Percentiles rank a stretch among this genome's conserved stretches.
These are phyloP conservation scores for Rhagoletis pomonella DNA, from an alignment of 1,140 invertebrate species.

Conservation along the genomic window DNA sequence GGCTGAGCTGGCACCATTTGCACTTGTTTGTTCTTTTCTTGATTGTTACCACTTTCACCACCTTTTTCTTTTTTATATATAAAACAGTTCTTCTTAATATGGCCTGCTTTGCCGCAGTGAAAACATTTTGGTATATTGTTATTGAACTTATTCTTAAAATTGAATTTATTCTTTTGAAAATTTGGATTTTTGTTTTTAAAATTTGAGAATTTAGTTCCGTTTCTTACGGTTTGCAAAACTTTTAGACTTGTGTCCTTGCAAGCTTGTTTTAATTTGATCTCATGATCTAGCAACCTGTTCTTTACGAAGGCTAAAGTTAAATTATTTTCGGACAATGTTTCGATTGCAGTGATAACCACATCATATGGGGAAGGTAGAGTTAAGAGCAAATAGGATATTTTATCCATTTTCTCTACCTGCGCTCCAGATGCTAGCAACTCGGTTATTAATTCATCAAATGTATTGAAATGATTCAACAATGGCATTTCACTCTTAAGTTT, in stretches of 20 bases:
- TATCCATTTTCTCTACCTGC: conserved; percentile 69
- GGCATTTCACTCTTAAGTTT: not conserved
- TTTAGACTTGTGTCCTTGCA: conserved; percentile 53
- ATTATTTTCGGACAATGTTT: conserved; percentile 70
- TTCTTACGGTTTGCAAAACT: conserved; percentile 58
- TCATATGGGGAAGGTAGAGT: conserved; percentile 67
- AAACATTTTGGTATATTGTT: conserved; percentile 56
- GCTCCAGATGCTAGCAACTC: conserved; percentile 61
- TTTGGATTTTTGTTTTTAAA: not conserved
- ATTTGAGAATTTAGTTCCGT: not conserved
- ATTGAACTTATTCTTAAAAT: conserved; percentile 39
- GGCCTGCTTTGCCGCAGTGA: conserved; percentile 61
- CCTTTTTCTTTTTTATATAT: conserved; percentile 56
- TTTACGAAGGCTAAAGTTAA: conserved; percentile 72
- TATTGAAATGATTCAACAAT: not conserved
- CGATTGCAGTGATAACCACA: conserved; percentile 71
- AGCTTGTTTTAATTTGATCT: conserved; percentile 67
- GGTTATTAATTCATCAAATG: not conserved
- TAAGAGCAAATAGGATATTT: conserved; percentile 60
- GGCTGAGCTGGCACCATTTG: conserved; percentile 24
- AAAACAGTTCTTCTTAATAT: conserved; percentile 60
- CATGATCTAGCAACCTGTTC: conserved; percentile 69
- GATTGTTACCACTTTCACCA: not conserved
- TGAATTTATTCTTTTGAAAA: not conserved
- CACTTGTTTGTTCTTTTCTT: conserved; percentile 54